These are phyloP conservation scores for Capromys pilorides DNA, from an alignment of 2,797 vertebrate species.

Conservation along the genomic window DNA sequence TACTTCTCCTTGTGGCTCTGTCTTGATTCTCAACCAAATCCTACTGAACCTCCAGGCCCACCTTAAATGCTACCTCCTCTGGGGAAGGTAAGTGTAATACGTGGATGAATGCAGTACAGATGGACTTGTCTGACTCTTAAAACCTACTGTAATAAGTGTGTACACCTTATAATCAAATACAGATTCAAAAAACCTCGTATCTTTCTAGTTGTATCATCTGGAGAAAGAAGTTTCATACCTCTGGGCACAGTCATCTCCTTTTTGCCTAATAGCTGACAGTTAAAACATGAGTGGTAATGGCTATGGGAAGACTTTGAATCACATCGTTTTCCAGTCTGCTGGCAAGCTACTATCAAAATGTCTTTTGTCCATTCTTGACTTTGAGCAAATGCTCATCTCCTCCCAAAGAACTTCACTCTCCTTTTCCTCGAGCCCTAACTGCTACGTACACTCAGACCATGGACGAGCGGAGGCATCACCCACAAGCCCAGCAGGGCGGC, in stretches of 20 bases:
- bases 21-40: neutral
- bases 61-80: neutral
- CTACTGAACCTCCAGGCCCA: neutral
- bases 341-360: neutral
- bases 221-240: neutral
- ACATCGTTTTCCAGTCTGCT: neutral
- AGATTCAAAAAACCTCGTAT: neutral
- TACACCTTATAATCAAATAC: neutral
- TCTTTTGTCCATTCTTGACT: neutral
- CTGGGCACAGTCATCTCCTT: neutral
- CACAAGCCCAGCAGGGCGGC: constrained; percentile 93
- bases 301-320: neutral
- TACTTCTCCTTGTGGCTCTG: neutral
- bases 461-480: constrained; percentile 92
- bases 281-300: neutral
- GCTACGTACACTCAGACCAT: constrained; percentile 91
- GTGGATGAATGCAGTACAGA: neutral
- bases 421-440: neutral
- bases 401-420: neutral
- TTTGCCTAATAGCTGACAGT: neutral
- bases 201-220: neutral
- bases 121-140: constrained; percentile 6
- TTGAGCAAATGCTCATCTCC: neutral
- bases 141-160: neutral
- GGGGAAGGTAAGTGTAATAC: neutral